phyloP scores from a whole-genome alignment of 2,888 invertebrate genomes.

The Microctonus brassicae region DNA sequence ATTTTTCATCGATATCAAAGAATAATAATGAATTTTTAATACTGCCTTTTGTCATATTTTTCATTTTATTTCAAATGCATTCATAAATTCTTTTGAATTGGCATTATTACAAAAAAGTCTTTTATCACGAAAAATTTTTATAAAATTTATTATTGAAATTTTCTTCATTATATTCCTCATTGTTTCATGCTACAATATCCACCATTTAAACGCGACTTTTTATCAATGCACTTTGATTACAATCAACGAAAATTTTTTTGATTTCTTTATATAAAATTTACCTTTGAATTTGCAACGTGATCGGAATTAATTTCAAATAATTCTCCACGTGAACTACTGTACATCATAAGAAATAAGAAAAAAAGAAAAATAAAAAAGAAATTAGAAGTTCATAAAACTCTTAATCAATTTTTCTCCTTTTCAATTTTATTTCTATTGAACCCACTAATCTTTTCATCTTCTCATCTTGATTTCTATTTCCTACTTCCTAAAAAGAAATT shows the following conservation, averaged over 20 bases:
- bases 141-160: not conserved
- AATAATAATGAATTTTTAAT: not conserved
- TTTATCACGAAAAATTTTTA: not conserved
- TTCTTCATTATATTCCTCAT: not conserved
- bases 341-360: not conserved
- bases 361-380: slow-evolving; percentile 6
- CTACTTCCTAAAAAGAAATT: not conserved
- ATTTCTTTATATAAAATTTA: slow-evolving; percentile 44
- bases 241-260: not conserved
- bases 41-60: not conserved
- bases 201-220: not conserved
- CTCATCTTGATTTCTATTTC: not conserved
- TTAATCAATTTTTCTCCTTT: slow-evolving; percentile 37
- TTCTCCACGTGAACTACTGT: slow-evolving; percentile 24
- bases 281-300: slow-evolving; percentile 47
- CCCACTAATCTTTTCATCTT: slow-evolving; percentile 1
- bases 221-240: not conserved
- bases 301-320: slow-evolving; percentile 52
- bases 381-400: slow-evolving; percentile 42
- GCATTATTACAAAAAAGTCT: not conserved
- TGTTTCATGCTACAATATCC: not conserved
- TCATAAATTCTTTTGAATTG: not conserved
- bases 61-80: slow-evolving; percentile 17
- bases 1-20: not conserved
- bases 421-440: slow-evolving; percentile 28